phyloP scores from a whole-genome alignment of 2,113 vertebrate species.

The Entelurus aequoreus region DNA sequence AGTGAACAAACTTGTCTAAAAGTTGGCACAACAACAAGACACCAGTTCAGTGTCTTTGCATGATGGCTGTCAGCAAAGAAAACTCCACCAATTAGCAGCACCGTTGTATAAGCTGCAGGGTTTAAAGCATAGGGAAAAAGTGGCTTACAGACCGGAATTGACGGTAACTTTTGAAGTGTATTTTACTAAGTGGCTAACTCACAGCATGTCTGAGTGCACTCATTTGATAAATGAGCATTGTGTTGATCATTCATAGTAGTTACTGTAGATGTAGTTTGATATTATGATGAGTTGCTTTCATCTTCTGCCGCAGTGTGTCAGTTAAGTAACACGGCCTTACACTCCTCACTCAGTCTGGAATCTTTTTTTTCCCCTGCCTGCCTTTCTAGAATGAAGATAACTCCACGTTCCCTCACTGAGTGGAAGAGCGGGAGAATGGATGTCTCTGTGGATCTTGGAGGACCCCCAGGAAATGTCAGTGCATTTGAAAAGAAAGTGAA shows the following conservation, averaged over 20 bases:
- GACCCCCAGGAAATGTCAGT: conserved; percentile 53
- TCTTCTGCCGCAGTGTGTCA: conserved; percentile 13
- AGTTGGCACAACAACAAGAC: no score
- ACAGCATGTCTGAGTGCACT: neutral
- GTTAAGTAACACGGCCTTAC: conserved; percentile 12
- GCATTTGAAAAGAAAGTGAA: conserved; percentile 47
- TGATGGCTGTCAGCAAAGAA: no score
- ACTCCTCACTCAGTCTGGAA: neutral
- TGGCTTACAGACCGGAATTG: no score
- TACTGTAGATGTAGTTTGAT: neutral
- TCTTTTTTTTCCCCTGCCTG: conserved; percentile 12
- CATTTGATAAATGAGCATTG: neutral
- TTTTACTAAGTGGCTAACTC: no score
- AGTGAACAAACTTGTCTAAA: no score
- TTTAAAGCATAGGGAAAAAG: no score
- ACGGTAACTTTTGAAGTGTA: no score
- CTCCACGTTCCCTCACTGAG: conserved; percentile 47
- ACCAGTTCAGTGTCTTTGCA: no score
- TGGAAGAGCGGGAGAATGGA: conserved; percentile 48
- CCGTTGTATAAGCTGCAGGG: no score
- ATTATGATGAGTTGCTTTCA: conserved; percentile 5
- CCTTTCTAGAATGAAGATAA: conserved; percentile 14
- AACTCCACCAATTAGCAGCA: no score
- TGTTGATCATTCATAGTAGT: neutral
- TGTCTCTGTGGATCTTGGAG: conserved; percentile 39